Base-by-base conservation (phyloP, 1,140 invertebrate genomes). In the Drosophila watanabei region DNA sequence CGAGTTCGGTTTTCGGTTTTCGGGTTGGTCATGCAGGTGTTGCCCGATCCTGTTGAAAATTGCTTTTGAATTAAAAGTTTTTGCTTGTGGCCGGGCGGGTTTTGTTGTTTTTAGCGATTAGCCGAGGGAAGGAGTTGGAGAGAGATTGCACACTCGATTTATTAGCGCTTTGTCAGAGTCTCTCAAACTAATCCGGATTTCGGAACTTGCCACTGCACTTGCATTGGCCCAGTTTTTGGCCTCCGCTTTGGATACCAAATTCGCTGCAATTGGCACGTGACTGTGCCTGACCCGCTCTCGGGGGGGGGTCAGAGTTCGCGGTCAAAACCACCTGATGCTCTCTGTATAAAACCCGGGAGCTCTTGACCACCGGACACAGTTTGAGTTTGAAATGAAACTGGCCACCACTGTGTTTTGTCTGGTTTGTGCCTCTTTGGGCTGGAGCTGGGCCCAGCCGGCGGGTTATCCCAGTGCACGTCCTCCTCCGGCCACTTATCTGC, bases 31-130 rank as follows among this genome's bases (percentile, higher is more conserved):
- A 62, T 89, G 85, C 85, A 88, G 86, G 85, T 88, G 85, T 88
- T 88, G 85, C 84, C 69, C 79, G 84, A 60, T 61, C 66, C 57
- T 62, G 56, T 48, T 66, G 76, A 70, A 77, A 68, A 84, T 80
- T 89, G 76, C 65, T 69, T 79, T 90, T 80, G 71, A 83, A 84
- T 88, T 81, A 66, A 79, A 84, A 88, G 54, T 78, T 71, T 62
- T 60, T 82, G 80, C 76, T 89, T 85, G 88, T 78, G 75, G 89
- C 79, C 59, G 64, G 69, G 82, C 81, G 66, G 85, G 89, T 78
- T 86, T 91, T 92, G 89, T 91, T 91, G 89, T 90, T 89, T 92
- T 83, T 73, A 70, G 60, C 69, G 89, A 91, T 91, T 90, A 91
- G 84, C 82, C 46, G 51, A 81, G 20, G 24, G 43, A 60, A 20